phyloP scores from a whole-genome alignment of 64 coral and sea anemone species.

The Cladopsammia gracilis region DNA sequence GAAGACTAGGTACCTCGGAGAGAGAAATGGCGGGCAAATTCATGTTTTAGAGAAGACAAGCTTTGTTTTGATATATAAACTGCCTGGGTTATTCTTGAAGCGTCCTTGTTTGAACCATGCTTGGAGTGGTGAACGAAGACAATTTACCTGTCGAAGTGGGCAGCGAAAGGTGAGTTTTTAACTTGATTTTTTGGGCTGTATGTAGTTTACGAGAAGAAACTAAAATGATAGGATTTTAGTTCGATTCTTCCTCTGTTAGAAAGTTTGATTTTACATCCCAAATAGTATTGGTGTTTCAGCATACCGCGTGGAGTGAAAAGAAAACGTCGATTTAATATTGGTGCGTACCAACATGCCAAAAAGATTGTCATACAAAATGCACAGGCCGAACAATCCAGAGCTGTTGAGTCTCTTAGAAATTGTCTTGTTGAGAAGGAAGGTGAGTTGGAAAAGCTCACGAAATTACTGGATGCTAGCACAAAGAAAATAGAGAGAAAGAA shows the following conservation, averaged over 20 bases:
- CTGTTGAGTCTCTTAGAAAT: slow-evolving; percentile 67
- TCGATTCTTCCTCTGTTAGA: slow-evolving; percentile 51
- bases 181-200: slow-evolving; percentile 40
- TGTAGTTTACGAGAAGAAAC: slow-evolving; percentile 27
- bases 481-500: slow-evolving; percentile 74
- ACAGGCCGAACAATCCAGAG: slow-evolving; percentile 42
- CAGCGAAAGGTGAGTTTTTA: slow-evolving; percentile 67
- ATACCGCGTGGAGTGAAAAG: slow-evolving; percentile 30
- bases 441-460: slow-evolving; percentile 72
- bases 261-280: slow-evolving; percentile 40
- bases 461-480: slow-evolving; percentile 55
- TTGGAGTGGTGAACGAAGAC: slow-evolving; percentile 40
- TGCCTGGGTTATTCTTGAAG: too few species aligned
- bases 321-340: slow-evolving; percentile 37
- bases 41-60: too few species aligned
- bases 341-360: slow-evolving; percentile 37
- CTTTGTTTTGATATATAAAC: too few species aligned
- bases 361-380: slow-evolving; percentile 18
- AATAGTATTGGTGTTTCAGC: slow-evolving; percentile 40
- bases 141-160: slow-evolving; percentile 52
- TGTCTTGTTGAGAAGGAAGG: slow-evolving; percentile 59
- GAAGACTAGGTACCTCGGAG: too few species aligned
- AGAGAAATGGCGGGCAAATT: too few species aligned
- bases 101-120: too few species aligned
- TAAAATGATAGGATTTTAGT: slow-evolving; percentile 63